phyloP scores from a whole-genome alignment of 2,113 vertebrate species.

The Epinephelus moara region DNA sequence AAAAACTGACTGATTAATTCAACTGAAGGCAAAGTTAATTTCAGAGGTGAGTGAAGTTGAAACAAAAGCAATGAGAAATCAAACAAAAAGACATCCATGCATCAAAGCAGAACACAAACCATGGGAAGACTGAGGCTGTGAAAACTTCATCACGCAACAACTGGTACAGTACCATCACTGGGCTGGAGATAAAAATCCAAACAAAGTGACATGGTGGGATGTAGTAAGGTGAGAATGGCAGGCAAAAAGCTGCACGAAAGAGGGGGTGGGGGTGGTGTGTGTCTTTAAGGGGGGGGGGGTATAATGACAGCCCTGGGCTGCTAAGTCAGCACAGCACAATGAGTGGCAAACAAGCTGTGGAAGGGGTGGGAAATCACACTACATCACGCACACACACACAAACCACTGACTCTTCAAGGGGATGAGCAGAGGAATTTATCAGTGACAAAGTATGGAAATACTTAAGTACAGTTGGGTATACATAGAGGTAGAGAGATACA shows the following conservation, averaged over 20 bases:
- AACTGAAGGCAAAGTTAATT: slow-evolving; percentile 14
- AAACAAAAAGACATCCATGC: slow-evolving; percentile 53
- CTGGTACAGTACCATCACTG: slow-evolving; percentile 16
- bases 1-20: background rate
- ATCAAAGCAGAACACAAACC: slow-evolving; percentile 38
- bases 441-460: slow-evolving; percentile 6
- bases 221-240: slow-evolving; percentile 8
- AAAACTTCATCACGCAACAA: slow-evolving; percentile 22
- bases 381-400: slow-evolving; percentile 21
- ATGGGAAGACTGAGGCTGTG: slow-evolving; percentile 9
- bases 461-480: background rate
- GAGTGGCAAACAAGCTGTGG: slow-evolving; percentile 7
- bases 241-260: background rate
- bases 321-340: slow-evolving; percentile 12
- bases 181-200: slow-evolving; percentile 47
- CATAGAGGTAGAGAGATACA: slow-evolving; percentile 9
- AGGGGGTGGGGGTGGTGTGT: too few species aligned
- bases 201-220: slow-evolving; percentile 17
- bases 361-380: background rate
- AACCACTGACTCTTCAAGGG: slow-evolving; percentile 1
- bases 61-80: slow-evolving; percentile 9
- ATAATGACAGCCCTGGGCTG: background rate
- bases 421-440: slow-evolving; percentile 34
- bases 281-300: background rate
- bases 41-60: slow-evolving; percentile 19